Evolutionary conservation across 2,888 invertebrate species (phyloP).

Genomic region (Oxystoma pomonae): DNA sequence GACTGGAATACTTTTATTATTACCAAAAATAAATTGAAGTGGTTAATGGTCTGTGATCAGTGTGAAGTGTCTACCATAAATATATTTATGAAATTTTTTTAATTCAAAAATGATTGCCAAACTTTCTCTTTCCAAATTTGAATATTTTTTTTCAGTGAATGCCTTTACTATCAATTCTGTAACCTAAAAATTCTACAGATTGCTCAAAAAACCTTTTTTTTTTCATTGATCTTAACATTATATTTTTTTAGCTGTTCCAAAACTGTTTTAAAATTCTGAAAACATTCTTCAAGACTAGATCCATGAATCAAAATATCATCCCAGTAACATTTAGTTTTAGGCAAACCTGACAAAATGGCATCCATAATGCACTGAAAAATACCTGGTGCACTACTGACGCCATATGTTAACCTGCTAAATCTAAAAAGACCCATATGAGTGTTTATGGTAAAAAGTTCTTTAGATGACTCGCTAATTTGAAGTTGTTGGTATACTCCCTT

Average conservation of each 20-base stretch:
- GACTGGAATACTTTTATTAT: too few relatives aligned
- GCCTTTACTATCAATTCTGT: not conserved
- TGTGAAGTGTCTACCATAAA: too few relatives aligned
- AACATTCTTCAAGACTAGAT: slow-evolving; percentile 1
- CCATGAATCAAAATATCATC: slow-evolving; percentile 27
- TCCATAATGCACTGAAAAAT: slow-evolving; percentile 27
- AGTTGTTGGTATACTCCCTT: slow-evolving; percentile 14
- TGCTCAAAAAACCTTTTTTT: not conserved
- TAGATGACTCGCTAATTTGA: not conserved
- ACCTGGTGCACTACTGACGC: slow-evolving; percentile 10
- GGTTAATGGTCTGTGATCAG: too few relatives aligned
- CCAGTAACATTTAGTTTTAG: not conserved
- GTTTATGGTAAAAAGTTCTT: not conserved
- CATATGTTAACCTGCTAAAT: not conserved
- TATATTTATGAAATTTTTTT: not conserved
- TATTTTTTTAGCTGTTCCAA: not conserved
- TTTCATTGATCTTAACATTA: slow-evolving; percentile 7
- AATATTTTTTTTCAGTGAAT: not conserved
- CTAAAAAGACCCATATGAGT: not conserved
- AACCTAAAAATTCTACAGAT: not conserved
- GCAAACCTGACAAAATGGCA: slow-evolving; percentile 11
- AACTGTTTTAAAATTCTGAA: slow-evolving; percentile 1
- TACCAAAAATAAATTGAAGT: too few relatives aligned
- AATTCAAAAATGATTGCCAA: not conserved
- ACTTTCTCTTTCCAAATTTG: slow-evolving; percentile 3